Conservation (phyloP, 2,888 invertebrate species). For the Tryphoninae sp. region DNA sequence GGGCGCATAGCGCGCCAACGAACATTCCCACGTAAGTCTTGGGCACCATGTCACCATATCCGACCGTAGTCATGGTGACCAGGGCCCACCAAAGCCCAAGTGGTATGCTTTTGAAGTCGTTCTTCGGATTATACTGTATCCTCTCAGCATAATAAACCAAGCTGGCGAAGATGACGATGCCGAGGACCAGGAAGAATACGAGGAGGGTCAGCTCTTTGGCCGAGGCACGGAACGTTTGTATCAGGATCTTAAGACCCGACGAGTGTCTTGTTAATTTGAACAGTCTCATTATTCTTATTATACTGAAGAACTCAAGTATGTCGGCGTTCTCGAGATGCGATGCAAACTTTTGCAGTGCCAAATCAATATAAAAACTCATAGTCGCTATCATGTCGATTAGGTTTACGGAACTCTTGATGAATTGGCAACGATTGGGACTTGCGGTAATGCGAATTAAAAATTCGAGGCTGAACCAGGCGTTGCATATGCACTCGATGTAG, state of each 20-base stretch:
- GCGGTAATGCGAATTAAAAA: slow-evolving; percentile 96
- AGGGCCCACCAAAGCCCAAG: slow-evolving; percentile 99
- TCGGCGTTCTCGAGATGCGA: slow-evolving; percentile 96
- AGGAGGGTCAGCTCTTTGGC: slow-evolving; percentile 97
- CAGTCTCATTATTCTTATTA: slow-evolving; percentile 98
- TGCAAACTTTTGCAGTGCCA: slow-evolving; percentile 94
- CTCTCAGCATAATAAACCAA: slow-evolving; percentile 99
- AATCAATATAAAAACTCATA: slow-evolving; percentile 98
- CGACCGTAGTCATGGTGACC: slow-evolving; percentile 99
- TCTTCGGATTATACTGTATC: slow-evolving; percentile 96
- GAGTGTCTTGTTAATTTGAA: slow-evolving; percentile 98
- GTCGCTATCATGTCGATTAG: slow-evolving; percentile 99
- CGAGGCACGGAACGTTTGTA: slow-evolving; percentile 98
- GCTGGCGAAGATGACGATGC: slow-evolving; percentile 97
- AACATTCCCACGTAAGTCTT: slow-evolving; percentile 99
- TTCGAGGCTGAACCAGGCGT: slow-evolving; percentile 99
- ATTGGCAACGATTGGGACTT: slow-evolving; percentile 96
- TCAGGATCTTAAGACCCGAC: slow-evolving; percentile 98
- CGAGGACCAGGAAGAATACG: slow-evolving; percentile 98
- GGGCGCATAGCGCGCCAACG: slow-evolving; percentile 98
- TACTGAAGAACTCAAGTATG: slow-evolving; percentile 98
- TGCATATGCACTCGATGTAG: slow-evolving; percentile 99
- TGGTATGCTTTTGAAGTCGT: slow-evolving; percentile 99
- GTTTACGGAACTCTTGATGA: slow-evolving; percentile 98
- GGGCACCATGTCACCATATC: slow-evolving; percentile 99